phyloP scores from a whole-genome alignment of 2,113 vertebrate species.

The Danionella cerebrum region DNA sequence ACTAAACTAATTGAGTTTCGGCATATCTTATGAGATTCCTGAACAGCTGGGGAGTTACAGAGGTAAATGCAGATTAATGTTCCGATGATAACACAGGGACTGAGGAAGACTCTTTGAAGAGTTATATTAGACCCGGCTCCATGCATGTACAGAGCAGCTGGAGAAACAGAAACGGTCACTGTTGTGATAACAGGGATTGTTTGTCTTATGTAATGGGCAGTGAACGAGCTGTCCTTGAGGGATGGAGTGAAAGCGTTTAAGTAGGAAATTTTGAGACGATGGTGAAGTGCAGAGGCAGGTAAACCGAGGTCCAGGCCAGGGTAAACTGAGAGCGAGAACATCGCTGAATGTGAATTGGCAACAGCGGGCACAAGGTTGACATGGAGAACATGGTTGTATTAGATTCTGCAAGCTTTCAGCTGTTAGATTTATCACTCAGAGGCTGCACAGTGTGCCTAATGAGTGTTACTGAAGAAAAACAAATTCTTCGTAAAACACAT shows the following conservation, averaged over 20 bases:
- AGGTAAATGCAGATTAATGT: background rate
- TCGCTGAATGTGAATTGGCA: conserved; percentile 38
- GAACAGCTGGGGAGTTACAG: background rate
- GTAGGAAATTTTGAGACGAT: conserved; percentile 48
- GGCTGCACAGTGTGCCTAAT: conserved; percentile 9
- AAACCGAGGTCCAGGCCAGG: conserved; percentile 17
- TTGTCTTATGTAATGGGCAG: conserved; percentile 59
- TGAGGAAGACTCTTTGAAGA: background rate
- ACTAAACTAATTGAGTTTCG: background rate
- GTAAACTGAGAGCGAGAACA: no score
- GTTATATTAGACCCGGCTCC: background rate
- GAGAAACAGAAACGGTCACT: conserved; percentile 46
- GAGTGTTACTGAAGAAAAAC: background rate
- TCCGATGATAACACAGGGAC: background rate
- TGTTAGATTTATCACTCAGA: conserved; percentile 44
- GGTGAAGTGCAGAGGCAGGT: conserved; percentile 27
- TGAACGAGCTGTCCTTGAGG: conserved; percentile 21
- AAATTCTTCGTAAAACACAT: no score
- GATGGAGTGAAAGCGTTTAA: conserved; percentile 46
- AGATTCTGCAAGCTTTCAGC: conserved; percentile 47
- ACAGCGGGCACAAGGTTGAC: conserved; percentile 4
- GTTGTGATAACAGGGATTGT: conserved; percentile 66
- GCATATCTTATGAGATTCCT: background rate
- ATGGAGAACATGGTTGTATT: conserved; percentile 24
- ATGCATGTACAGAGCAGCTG: conserved; percentile 19